Evolutionary conservation across 2,797 vertebrate species (phyloP).

Genomic region (Crax fasciolata): DNA sequence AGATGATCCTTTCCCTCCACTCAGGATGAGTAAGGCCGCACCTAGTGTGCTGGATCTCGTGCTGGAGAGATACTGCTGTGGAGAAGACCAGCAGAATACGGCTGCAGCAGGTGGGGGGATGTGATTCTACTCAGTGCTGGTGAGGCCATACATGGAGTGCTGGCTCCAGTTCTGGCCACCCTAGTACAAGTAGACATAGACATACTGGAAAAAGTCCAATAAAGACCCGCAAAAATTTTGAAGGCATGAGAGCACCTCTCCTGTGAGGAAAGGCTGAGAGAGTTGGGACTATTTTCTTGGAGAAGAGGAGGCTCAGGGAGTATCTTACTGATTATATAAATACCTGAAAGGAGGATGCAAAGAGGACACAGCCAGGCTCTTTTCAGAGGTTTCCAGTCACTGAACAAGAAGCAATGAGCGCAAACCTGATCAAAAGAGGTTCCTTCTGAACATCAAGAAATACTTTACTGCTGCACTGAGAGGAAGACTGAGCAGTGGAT

Average conservation of each 20-base stretch:
- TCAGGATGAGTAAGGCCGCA: too few species aligned
- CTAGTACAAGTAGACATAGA: too few species aligned
- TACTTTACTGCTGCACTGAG: background rate
- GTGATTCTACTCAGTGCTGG: background rate
- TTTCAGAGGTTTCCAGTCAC: background rate
- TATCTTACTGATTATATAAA: too few species aligned
- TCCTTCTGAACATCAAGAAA: background rate
- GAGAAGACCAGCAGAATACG: background rate
- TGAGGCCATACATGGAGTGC: background rate
- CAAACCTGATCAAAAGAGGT: background rate
- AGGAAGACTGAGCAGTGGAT: background rate
- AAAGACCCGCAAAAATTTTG: background rate
- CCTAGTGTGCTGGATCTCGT: background rate
- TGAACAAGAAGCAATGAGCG: background rate
- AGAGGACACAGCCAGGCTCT: background rate
- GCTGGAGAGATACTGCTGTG: background rate
- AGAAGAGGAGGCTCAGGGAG: background rate
- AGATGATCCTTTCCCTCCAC: background rate
- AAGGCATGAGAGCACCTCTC: background rate
- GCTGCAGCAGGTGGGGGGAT: background rate
- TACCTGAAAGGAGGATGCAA: background rate
- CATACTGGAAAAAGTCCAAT: background rate
- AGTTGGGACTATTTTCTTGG: accelerated
- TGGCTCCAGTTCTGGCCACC: background rate
- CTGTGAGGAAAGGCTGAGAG: background rate